Evolutionary conservation across 2,888 invertebrate species (phyloP), one percentile per base, ranked within the genome.

Genomic region (Eupsilia transversa): DNA sequence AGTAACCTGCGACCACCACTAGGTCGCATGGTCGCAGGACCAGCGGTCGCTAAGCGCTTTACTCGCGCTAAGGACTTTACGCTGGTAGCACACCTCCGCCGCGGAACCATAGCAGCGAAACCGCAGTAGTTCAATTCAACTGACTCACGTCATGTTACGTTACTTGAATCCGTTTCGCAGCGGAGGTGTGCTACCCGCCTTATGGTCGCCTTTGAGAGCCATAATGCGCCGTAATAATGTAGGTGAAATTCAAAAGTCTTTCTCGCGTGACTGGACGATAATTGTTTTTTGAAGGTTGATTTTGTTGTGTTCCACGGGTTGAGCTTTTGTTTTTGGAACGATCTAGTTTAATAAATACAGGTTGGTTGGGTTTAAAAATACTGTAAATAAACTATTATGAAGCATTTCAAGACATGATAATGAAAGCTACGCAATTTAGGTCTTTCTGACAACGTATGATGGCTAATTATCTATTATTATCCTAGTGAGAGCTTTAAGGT

Each of bases 221-320:
- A 27, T 70, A 77, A 73, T 61, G n/a, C 17, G 30, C 35, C 33
- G 49, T 68, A 71, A 72, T 68, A 71, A 72, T 75, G 65, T 76
- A 35, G 43, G 78, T 69, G 46, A 72, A 74, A 72, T 68, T 59
- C 38, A 57, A n/a, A 80, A 84, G 59, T 77, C 72, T 76, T 33
- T 68, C 33, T 41, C 65, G 38, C 73, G 41, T 66, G 68, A 63
- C 60, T 52, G 56, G n/a, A 72, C 77, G 56, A 74, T 57, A 66
- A 80, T 65, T 75, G 71, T 72, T 82, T 72, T 65, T 35, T 72
- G 17, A 43, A 74, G 14, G 68, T 52, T 60, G 20, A 57, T 78
- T 79, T 64, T 63, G 68, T 38, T 56, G 64, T 70, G 33, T 59
- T 67, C 17, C 7, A 41, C 46, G 65, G 38, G 59, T 59, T 10